Evolutionary conservation across 2,888 invertebrate species (phyloP).

Genomic region (Volucella zonaria): DNA sequence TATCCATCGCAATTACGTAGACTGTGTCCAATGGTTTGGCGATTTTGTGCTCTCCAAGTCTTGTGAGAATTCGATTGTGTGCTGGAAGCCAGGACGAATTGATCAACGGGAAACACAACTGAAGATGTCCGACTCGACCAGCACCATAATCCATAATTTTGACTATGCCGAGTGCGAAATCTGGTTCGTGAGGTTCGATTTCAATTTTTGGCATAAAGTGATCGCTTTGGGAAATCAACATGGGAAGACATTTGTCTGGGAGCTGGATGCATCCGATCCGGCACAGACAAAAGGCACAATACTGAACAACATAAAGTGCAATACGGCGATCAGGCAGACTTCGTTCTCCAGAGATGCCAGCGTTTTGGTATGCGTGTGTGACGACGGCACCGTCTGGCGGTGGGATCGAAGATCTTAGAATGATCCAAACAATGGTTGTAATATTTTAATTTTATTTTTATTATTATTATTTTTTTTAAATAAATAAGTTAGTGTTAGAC

Average conservation of each 20-base stretch:
- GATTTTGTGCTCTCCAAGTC: slow-evolving; percentile 97
- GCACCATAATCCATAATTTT: slow-evolving; percentile 93
- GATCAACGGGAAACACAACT: slow-evolving; percentile 88
- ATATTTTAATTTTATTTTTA: neutral
- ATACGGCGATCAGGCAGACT: slow-evolving; percentile 95
- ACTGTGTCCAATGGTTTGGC: slow-evolving; percentile 98
- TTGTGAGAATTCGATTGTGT: slow-evolving; percentile 97
- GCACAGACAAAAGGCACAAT: slow-evolving; percentile 90
- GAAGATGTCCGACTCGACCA: slow-evolving; percentile 89
- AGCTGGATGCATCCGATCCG: slow-evolving; percentile 93
- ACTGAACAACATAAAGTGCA: slow-evolving; percentile 93
- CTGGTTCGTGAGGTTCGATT: slow-evolving; percentile 97
- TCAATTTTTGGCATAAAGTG: slow-evolving; percentile 95
- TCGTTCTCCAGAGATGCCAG: slow-evolving; percentile 94
- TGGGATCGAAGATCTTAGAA: slow-evolving; percentile 87
- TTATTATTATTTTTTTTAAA: slow-evolving; percentile 46
- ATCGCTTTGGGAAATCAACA: slow-evolving; percentile 97
- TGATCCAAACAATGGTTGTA: neutral
- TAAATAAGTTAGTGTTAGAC: slow-evolving; percentile 36
- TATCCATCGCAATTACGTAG: slow-evolving; percentile 99
- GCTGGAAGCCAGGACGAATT: slow-evolving; percentile 97
- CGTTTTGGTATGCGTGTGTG: slow-evolving; percentile 95
- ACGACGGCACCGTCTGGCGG: slow-evolving; percentile 97
- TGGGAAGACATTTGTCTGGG: slow-evolving; percentile 97
- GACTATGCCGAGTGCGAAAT: slow-evolving; percentile 98